These are phyloP conservation scores for Phortica okadai DNA, from an alignment of 2,888 invertebrate genomes.

Conservation along the genomic window DNA sequence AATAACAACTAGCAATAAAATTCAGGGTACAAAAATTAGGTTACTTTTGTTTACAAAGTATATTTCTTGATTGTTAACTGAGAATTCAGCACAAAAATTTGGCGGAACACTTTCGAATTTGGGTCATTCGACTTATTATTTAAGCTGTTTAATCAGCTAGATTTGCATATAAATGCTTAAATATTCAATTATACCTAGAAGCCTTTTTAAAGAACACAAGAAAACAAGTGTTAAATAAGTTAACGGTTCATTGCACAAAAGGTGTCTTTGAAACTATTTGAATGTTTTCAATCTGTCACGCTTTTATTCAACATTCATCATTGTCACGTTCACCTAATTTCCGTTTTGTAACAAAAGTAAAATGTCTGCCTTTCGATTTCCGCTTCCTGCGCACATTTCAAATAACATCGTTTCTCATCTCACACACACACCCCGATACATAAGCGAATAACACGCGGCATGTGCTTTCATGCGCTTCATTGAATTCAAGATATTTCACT, in stretches of 20 bases:
- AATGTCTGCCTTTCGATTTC: constrained; percentile 12
- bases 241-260: too few relatives aligned
- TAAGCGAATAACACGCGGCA: neutral
- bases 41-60: constrained; percentile 9
- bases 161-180: too few relatives aligned
- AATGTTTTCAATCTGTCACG: too few relatives aligned
- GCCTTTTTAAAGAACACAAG: too few relatives aligned
- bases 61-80: neutral
- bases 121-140: neutral
- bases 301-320: neutral
- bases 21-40: constrained; percentile 8
- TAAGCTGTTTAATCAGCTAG: too few relatives aligned
- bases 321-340: neutral
- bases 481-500: constrained; percentile 17
- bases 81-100: neutral
- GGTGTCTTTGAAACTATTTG: too few relatives aligned
- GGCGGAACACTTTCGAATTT: neutral
- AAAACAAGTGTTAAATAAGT: too few relatives aligned
- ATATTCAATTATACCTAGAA: too few relatives aligned
- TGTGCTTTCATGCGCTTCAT: constrained; percentile 19
- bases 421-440: neutral
- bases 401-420: neutral
- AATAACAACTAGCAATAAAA: constrained; percentile 10
- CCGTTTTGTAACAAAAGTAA: neutral
- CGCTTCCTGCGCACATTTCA: neutral